Conservation (phyloP, 2,797 vertebrate genomes). For the Phoxinus dragarum region DNA sequence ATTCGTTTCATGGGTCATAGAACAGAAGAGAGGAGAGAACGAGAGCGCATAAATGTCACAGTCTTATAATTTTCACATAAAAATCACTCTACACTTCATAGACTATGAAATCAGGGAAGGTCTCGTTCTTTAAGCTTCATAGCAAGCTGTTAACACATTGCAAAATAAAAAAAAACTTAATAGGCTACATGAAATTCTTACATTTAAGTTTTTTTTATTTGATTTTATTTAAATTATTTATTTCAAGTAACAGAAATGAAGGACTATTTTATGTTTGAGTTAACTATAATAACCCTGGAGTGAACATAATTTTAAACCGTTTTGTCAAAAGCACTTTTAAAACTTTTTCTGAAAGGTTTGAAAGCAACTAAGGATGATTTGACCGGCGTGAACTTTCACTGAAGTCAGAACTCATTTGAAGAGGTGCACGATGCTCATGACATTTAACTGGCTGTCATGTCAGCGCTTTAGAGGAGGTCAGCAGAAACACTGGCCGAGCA, state of each 20-base stretch:
- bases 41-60: neutral
- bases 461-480: slow-evolving; percentile 44
- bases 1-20: neutral
- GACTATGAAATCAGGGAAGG: no score
- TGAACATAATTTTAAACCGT: neutral
- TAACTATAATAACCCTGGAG: neutral
- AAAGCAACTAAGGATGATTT: slow-evolving; percentile 54
- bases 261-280: neutral
- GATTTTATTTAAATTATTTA: neutral
- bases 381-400: slow-evolving; percentile 44
- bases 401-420: slow-evolving; percentile 53
- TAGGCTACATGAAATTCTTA: neutral
- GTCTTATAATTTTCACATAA: neutral
- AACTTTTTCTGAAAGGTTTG: slow-evolving; percentile 20
- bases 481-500: neutral
- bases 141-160: neutral
- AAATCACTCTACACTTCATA: neutral
- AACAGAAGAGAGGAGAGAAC: no score
- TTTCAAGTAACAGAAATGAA: neutral
- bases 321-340: neutral
- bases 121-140: neutral
- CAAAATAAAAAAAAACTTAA: no score
- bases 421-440: slow-evolving; percentile 45
- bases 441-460: slow-evolving; percentile 56
- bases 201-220: neutral